Evolutionary conservation across 2,797 vertebrate genomes (phyloP).

Genomic region (Novumbra hubbsi): DNA sequence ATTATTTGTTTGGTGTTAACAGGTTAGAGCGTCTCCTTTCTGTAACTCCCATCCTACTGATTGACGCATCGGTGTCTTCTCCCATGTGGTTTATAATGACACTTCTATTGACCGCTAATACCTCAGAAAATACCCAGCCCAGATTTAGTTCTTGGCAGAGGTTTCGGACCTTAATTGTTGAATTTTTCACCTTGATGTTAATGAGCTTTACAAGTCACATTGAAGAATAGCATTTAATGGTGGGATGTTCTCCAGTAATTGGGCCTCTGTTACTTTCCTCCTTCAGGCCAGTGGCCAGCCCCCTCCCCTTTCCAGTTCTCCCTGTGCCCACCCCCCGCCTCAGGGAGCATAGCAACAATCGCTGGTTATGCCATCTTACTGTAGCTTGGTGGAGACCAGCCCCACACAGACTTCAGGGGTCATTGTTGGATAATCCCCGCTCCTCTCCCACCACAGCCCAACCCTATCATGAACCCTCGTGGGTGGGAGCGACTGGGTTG

Average conservation of each 20-base stretch:
- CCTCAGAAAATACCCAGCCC: background rate
- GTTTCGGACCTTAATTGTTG: background rate
- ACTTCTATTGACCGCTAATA: background rate
- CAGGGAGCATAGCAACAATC: conserved; percentile 5
- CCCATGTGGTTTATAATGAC: background rate
- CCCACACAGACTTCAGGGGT: background rate
- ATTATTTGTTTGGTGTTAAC: conserved; percentile 36
- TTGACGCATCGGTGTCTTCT: background rate
- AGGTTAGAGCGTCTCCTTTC: conserved; percentile 16
- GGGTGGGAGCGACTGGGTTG: too few relatives aligned
- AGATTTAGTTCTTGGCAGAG: background rate
- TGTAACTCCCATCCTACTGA: background rate
- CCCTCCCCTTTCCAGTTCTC: background rate
- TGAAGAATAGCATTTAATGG: background rate
- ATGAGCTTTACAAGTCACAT: background rate
- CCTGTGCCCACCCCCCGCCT: conserved; percentile 10
- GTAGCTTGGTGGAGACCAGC: background rate
- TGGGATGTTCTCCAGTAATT: conserved; percentile 7
- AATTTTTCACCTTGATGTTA: background rate
- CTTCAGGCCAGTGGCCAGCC: background rate
- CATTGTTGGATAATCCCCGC: background rate
- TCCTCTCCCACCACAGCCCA: too few relatives aligned
- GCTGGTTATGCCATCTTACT: conserved; percentile 54
- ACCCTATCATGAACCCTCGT: too few relatives aligned
- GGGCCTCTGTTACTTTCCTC: background rate